Evolutionary conservation across 2,888 invertebrate species (phyloP), one percentile per base, ranked within the genome.

Genomic region (Agonopterix subpropinquella): DNA sequence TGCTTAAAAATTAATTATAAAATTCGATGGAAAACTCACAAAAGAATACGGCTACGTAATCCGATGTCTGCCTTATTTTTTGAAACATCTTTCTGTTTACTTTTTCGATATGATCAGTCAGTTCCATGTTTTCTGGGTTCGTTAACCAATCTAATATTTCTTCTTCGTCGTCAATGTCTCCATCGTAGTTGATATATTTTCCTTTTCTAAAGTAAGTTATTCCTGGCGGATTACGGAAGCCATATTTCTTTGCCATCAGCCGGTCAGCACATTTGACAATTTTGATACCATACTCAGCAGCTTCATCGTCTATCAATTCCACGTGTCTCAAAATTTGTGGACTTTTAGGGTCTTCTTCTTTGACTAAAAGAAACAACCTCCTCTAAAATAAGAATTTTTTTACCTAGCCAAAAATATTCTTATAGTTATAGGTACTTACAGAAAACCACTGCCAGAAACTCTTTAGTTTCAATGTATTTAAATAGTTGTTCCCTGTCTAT

Each of bases 31-130:
- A 61, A 62, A 69, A 92, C 95, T 93, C 90, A 97, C 97, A 97
- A 91, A 97, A 95, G 84, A 97, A 96, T 47, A 96, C 96, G 5
- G 97, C 97, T 35, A 97, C 92, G 72, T 96, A 96, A 71, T 97
- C 96, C 0, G 96, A 95, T 36, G 94, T 92, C 70, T 96, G 95
- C 43, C 95, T 90, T 64, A 97, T 95, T 80, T 97, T 96, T 54
- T 96, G 94, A 70, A 97, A 96, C 97, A 97, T 97, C 83, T 97
- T 96, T 50, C 91, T 90, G 73, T 97, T 97, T 10, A 97, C 96
- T 71, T 94, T 92, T 77, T 97, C 97, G 48, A 97, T 97, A 61
- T 95, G 95, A 79, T 97, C 97, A 4, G 95, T 96, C 53, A 97
- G 89, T 79, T 97, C 97, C 97, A 97, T 97, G 64, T 97, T 97